A percentile compares a stretch with the other conserved stretches of the same genome.
These are phyloP conservation scores for Scaptomyza reducta DNA, from an alignment of 2,888 invertebrate species.

Conservation along the genomic window DNA sequence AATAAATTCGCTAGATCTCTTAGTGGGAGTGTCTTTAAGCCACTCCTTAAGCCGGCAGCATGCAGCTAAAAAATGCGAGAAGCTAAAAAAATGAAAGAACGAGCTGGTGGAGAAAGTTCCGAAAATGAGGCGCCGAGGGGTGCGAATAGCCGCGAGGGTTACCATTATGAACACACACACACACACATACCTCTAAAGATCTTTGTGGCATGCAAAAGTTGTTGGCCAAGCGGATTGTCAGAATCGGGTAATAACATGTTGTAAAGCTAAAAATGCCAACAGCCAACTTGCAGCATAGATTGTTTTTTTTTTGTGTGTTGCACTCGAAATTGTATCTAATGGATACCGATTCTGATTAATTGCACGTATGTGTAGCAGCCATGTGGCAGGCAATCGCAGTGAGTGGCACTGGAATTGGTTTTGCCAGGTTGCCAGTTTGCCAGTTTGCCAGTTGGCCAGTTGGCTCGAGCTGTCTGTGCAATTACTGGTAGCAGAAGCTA, in stretches of 20 bases:
- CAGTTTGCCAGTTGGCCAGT: too few relatives aligned
- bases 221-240: conserved; percentile 25
- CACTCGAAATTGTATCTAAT: conserved; percentile 56
- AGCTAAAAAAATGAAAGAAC: conserved; percentile 9
- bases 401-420: conserved; percentile 28
- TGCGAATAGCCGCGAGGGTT: conserved; percentile 27
- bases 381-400: conserved; percentile 15
- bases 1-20: conserved; percentile 1
- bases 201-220: conserved; percentile 44
- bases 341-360: conserved; percentile 64
- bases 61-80: not conserved
- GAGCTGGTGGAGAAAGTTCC: conserved; percentile 58
- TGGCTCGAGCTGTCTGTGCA: too few relatives aligned
- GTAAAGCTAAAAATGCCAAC: conserved; percentile 6
- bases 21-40: conserved; percentile 8
- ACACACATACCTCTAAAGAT: not conserved
- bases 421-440: too few relatives aligned
- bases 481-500: conserved; percentile 47
- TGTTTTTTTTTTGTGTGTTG: conserved; percentile 8
- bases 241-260: conserved; percentile 55
- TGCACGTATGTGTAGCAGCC: conserved; percentile 17
- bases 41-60: conserved; percentile 8
- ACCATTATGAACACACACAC: conserved; percentile 42
- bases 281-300: not conserved
- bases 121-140: conserved; percentile 19